Evolutionary conservation across 2,888 invertebrate genomes (phyloP).

Genomic region (Trilocha varians): DNA sequence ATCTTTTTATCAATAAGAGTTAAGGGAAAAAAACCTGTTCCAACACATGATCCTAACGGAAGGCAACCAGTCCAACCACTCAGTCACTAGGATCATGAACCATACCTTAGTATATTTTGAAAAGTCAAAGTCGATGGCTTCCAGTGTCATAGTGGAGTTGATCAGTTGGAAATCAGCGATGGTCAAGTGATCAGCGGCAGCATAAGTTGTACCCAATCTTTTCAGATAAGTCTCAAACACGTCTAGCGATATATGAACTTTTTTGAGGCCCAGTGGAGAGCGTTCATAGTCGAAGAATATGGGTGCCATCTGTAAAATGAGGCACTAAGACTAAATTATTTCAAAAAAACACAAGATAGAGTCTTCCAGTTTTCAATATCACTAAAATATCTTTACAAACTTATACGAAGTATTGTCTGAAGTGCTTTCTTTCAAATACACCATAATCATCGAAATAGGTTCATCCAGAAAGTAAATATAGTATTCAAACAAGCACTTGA

Average conservation of each 20-base stretch:
- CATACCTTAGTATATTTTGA: conserved; percentile 17
- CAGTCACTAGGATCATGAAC: background rate
- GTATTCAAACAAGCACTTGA: no score
- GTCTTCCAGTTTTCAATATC: no score
- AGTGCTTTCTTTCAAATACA: no score
- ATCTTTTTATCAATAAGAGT: no score
- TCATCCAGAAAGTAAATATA: no score
- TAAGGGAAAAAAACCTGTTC: no score
- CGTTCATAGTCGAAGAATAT: conserved; percentile 84
- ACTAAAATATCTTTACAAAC: no score
- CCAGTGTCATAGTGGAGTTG: conserved; percentile 81
- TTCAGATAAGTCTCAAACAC: conserved; percentile 79
- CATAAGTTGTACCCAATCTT: conserved; percentile 74
- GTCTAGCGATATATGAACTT: conserved; percentile 76
- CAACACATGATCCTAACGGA: no score
- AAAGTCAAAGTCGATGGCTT: conserved; percentile 46
- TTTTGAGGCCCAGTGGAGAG: conserved; percentile 78
- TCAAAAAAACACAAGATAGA: no score
- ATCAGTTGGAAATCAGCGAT: conserved; percentile 84
- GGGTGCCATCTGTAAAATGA: conserved; percentile 76
- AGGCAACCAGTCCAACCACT: no score
- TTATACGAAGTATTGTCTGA: no score
- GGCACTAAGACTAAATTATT: conserved; percentile 1
- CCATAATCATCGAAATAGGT: no score
- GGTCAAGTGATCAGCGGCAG: conserved; percentile 78